Percentiles rank a stretch among this genome's conserved stretches.
phyloP scores from a whole-genome alignment of 1,140 invertebrate species.

The Bombus difficillimus region DNA sequence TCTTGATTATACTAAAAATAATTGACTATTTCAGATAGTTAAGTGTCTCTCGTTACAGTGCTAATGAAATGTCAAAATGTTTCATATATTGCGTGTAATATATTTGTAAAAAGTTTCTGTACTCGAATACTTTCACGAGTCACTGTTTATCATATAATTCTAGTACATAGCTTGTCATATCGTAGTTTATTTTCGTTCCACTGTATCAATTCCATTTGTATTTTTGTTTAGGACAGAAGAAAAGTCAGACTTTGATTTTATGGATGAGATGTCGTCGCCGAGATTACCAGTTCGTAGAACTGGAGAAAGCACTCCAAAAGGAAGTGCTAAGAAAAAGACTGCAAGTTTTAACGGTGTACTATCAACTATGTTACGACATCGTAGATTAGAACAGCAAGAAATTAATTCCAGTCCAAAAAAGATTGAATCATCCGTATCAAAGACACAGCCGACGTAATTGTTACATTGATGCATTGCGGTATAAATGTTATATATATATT shows the following conservation, averaged over 20 bases:
- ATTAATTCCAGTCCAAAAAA: conserved; percentile 79
- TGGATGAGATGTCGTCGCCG: conserved; percentile 88
- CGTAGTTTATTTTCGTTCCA: not conserved
- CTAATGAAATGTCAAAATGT: no score
- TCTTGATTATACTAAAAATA: no score
- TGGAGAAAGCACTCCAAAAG: conserved; percentile 85
- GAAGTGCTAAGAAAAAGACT: conserved; percentile 90
- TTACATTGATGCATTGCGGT: not conserved
- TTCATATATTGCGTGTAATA: no score
- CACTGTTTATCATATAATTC: not conserved
- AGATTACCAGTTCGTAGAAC: conserved; percentile 85
- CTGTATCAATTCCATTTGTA: not conserved
- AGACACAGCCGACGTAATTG: conserved; percentile 65
- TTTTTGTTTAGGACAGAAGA: conserved; percentile 82
- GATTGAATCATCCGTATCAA: conserved; percentile 74
- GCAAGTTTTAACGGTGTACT: conserved; percentile 89
- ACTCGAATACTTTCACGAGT: not conserved
- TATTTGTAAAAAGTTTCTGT: no score
- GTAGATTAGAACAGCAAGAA: conserved; percentile 85
- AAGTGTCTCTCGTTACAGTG: no score
- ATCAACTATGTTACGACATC: conserved; percentile 88
- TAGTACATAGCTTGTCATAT: not conserved
- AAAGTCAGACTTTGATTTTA: conserved; percentile 89
- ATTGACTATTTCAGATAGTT: no score
- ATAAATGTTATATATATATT: not conserved